A percentile compares a stretch with the other conserved stretches of the same genome.
phyloP scores from a whole-genome alignment of 2,888 invertebrate species.

The Drosophila infuscata region DNA sequence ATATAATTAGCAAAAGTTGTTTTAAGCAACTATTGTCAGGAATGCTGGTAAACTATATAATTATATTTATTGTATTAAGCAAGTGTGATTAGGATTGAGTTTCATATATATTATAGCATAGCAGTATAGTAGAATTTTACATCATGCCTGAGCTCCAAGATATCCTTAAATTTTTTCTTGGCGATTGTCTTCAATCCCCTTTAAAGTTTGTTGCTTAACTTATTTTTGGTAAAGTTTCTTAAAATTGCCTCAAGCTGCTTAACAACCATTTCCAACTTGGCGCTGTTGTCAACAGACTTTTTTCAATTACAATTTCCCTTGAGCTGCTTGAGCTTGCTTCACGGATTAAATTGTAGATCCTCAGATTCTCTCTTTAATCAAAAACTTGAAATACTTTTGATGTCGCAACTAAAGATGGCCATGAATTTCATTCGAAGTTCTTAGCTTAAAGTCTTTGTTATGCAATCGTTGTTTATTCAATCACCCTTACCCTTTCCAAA shows the following conservation, averaged over 20 bases:
- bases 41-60: not conserved
- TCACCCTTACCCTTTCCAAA: not conserved
- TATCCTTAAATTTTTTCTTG: not conserved
- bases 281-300: not conserved
- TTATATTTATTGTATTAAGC: not conserved
- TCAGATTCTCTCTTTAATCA: not conserved
- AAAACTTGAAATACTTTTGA: not conserved
- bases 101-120: not conserved
- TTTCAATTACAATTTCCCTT: not conserved
- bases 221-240: not conserved
- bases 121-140: not conserved
- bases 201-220: not conserved
- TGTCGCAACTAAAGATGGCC: not conserved
- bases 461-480: not conserved
- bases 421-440: not conserved
- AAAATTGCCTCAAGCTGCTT: slow-evolving; percentile 4
- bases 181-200: not conserved
- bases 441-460: not conserved
- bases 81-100: not conserved
- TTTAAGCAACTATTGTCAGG: not conserved
- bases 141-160: fast-evolving
- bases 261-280: not conserved
- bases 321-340: not conserved
- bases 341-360: not conserved
- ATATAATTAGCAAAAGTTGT: not conserved